phyloP scores from a whole-genome alignment of 2,113 vertebrate genomes.

The Aegotheles bennettii region DNA sequence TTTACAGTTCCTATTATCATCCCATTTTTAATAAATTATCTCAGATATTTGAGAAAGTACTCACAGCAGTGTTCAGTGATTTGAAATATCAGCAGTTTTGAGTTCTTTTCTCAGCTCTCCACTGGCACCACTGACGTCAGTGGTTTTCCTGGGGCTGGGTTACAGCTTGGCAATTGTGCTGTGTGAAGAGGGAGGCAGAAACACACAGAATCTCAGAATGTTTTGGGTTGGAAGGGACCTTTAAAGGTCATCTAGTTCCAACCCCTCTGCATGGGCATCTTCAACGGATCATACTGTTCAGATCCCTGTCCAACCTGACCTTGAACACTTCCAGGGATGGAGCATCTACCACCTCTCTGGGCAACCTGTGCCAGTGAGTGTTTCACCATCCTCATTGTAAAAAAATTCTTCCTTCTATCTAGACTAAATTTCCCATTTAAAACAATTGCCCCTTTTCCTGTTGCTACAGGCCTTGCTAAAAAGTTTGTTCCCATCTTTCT shows the following conservation, averaged over 20 bases:
- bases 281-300: too few species aligned
- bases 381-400: too few species aligned
- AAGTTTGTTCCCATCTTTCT: too few species aligned
- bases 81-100: not conserved
- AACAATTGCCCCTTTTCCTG: too few species aligned
- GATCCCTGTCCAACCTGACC: too few species aligned
- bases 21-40: not conserved
- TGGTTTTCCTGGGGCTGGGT: not conserved
- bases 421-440: too few species aligned
- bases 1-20: not conserved
- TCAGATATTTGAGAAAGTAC: not conserved
- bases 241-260: not conserved
- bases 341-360: too few species aligned
- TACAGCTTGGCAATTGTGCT: rapidly evolving
- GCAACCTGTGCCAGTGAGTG: too few species aligned
- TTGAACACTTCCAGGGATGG: too few species aligned
- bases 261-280: not conserved
- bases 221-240: not conserved
- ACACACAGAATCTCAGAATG: not conserved
- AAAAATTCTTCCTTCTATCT: too few species aligned
- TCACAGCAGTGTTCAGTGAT: not conserved
- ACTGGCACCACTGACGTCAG: not conserved
- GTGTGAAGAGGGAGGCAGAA: not conserved
- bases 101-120: not conserved
- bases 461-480: too few species aligned